Evolutionary conservation across 2,797 vertebrate species (phyloP).

Genomic region (Sphenodon punctatus): DNA sequence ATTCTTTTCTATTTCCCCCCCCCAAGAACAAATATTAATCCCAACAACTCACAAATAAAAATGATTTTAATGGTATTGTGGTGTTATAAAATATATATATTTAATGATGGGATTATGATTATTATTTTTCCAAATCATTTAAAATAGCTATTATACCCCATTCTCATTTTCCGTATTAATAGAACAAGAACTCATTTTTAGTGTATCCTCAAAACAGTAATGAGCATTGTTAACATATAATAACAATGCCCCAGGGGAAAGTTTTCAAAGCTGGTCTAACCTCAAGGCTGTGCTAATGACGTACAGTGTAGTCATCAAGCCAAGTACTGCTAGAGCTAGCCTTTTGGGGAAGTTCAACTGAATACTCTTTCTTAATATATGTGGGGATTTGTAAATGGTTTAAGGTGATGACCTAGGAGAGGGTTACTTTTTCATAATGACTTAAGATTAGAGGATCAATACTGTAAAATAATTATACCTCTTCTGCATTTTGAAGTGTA

Average conservation of each 20-base stretch:
- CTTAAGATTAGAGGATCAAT: not conserved
- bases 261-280: slow-evolving; percentile 50
- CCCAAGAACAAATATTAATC: slow-evolving; percentile 28
- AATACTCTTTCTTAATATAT: slow-evolving; percentile 23
- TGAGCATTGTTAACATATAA: slow-evolving; percentile 55
- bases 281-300: slow-evolving; percentile 47
- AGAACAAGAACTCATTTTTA: slow-evolving; percentile 61
- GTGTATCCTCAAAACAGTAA: slow-evolving; percentile 47
- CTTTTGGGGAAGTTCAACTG: slow-evolving; percentile 34
- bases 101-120: slow-evolving; percentile 51
- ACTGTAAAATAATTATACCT: not conserved
- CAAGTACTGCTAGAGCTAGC: slow-evolving; percentile 28
- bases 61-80: slow-evolving; percentile 47
- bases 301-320: slow-evolving; percentile 10
- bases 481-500: slow-evolving; percentile 25
- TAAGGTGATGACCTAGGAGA: slow-evolving; percentile 31
- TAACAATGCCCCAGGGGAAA: slow-evolving; percentile 41
- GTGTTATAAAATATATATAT: slow-evolving; percentile 34
- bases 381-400: slow-evolving; percentile 32
- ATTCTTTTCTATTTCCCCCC: not conserved
- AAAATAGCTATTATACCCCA: slow-evolving; percentile 48
- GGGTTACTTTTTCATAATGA: slow-evolving; percentile 28
- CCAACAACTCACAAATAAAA: slow-evolving; percentile 47
- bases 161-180: slow-evolving; percentile 60
- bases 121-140: slow-evolving; percentile 44